These are phyloP conservation scores for Arrhopalites spinosus DNA, from an alignment of 2,888 invertebrate species.

Conservation along the genomic window DNA sequence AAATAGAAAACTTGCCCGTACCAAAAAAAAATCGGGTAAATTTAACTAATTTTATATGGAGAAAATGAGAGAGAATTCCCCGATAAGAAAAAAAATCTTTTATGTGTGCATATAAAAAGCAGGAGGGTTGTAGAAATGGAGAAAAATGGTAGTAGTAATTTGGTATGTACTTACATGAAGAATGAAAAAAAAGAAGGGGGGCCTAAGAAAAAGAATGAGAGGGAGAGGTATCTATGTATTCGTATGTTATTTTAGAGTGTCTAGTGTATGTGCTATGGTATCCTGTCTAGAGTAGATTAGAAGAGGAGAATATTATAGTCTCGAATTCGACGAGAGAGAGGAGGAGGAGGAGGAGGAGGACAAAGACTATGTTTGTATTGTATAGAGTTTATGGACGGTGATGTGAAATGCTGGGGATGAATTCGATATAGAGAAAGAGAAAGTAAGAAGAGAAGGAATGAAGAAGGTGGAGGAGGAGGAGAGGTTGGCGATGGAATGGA, in stretches of 20 bases:
- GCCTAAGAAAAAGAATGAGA: not conserved
- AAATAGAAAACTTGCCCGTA: not conserved
- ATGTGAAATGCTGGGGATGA: constrained; percentile 10
- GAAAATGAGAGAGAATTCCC: not conserved
- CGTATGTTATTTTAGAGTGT: not conserved
- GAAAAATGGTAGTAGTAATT: not conserved
- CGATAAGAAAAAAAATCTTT: too few species aligned
- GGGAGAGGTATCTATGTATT: not conserved
- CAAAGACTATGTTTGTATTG: constrained; percentile 7
- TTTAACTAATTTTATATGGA: too few species aligned
- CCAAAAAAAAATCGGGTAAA: too few species aligned
- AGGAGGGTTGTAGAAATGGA: not conserved
- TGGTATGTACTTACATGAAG: not conserved
- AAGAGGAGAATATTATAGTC: not conserved
- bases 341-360: not conserved
- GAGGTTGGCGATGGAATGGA: constrained; percentile 10
- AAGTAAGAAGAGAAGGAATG: too few species aligned
- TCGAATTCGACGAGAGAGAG: not conserved
- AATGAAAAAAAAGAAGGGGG: not conserved
- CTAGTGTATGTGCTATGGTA: not conserved
- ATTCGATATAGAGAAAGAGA: not conserved
- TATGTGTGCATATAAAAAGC: not conserved
- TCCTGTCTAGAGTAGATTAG: not conserved
- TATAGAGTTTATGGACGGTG: constrained; percentile 2
- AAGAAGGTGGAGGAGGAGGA: too few species aligned